Evolutionary conservation across 2,113 vertebrate species (phyloP), one percentile per base, ranked within the genome.

Genomic region (Rhizomys pruinosus): DNA sequence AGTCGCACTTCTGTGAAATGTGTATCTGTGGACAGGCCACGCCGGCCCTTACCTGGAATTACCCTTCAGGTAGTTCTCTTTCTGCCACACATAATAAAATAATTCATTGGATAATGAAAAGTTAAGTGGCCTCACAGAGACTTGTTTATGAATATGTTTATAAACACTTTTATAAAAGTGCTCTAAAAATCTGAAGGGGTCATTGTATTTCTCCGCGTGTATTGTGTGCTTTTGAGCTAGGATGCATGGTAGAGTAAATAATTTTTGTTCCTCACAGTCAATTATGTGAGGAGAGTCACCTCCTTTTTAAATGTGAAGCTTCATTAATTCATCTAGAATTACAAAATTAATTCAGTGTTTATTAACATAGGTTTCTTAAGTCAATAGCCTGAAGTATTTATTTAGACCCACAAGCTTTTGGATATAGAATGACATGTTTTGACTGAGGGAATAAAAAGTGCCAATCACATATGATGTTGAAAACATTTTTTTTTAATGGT

Each of bases 1-100:
- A 87, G 66, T 22, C 79, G 29, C 74, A 39, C 20, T 94, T 97
- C 95, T 97, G 63, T 80, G 86, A 95, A 93, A 76, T 69, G 71
- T 42, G 0, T 8, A 0, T 13, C 82, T 7, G 25, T 69, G 72
- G 29, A 78, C 88, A 37, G 66, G 79, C 0, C 52, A 42, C 66
- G 69, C 71, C 17, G 34, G n/a, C n/a, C n/a, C 73, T n/a, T 5
- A 29, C 37, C 59, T 88, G 63, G 20, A 89, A 55, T 66, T 64
- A 29, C n/a, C 57, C 12, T 57, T 59, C 8, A 71, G 37, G 73
- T 73, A 32, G 79, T 90, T 84, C 71, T 71, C 78, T 77, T 92
- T 89, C n/a, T 72, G 64, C 47, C 64, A 64, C 76, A 82, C 76
- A 72, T 11, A 52, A 13, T 22, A 81, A 37, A 81, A 39, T 66